These are phyloP conservation scores for Danaus melanippus DNA, from an alignment of 1,140 invertebrate genomes.

Conservation along the genomic window DNA sequence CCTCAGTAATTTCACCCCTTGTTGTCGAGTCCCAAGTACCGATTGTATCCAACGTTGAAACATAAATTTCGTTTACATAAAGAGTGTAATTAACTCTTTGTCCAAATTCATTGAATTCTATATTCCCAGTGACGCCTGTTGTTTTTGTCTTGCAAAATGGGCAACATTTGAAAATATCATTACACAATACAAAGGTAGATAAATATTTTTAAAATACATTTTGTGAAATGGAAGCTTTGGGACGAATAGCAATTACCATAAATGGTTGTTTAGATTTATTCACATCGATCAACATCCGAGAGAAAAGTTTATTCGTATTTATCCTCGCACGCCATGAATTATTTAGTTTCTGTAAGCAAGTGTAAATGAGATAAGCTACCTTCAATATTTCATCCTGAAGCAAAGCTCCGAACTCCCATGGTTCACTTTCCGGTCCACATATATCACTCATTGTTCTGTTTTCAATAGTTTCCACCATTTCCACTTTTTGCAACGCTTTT, in stretches of 20 bases:
- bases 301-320: too few species aligned
- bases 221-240: too few species aligned
- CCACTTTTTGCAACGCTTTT: constrained; percentile 36
- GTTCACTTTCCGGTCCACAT: constrained; percentile 29
- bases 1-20: constrained; percentile 30
- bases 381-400: constrained; percentile 48
- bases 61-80: constrained; percentile 51
- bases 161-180: too few species aligned
- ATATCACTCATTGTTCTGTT: constrained; percentile 22
- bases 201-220: too few species aligned
- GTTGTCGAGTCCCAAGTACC: constrained; percentile 43
- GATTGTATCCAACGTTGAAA: constrained; percentile 32
- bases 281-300: too few species aligned
- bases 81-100: constrained; percentile 51
- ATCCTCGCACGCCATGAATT: neutral
- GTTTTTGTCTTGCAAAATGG: constrained; percentile 39
- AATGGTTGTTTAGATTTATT: too few species aligned
- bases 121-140: constrained; percentile 47
- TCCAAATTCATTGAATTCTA: constrained; percentile 49
- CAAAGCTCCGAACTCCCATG: constrained; percentile 41
- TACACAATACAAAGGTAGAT: too few species aligned
- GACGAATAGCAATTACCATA: too few species aligned
- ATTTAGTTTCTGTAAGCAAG: neutral
- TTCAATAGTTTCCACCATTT: constrained; percentile 23
- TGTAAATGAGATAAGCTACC: constrained; percentile 21